phyloP scores from a whole-genome alignment of 2,113 vertebrate genomes.

The Caretta caretta region DNA sequence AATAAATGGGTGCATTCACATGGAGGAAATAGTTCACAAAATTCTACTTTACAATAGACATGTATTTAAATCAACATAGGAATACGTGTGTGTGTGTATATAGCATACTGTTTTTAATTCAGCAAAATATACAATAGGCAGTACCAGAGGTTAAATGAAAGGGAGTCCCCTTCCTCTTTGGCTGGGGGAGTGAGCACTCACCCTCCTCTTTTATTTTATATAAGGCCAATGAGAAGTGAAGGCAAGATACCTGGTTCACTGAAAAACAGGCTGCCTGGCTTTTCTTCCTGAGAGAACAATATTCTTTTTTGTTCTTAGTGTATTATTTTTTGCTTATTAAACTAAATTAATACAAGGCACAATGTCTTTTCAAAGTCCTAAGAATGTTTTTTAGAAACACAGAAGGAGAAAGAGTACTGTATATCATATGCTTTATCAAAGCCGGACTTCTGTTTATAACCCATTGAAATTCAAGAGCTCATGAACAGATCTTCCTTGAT shows the following conservation, averaged over 20 bases:
- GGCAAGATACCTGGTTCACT: neutral
- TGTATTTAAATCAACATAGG: neutral
- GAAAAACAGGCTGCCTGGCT: neutral
- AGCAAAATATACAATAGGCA: neutral
- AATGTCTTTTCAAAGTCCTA: neutral
- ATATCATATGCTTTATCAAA: neutral
- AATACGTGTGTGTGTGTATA: neutral
- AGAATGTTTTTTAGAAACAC: neutral
- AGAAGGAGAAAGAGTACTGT: neutral
- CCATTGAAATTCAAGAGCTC: neutral
- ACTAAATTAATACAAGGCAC: neutral
- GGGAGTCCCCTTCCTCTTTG: neutral
- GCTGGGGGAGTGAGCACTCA: neutral
- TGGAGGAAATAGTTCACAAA: neutral
- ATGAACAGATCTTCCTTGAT: neutral
- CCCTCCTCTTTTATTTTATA: neutral
- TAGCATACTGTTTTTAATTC: fast-evolving
- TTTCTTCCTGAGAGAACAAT: neutral
- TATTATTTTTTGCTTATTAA: neutral
- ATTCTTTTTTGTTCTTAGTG: neutral
- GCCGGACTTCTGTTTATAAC: neutral
- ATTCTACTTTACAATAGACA: neutral
- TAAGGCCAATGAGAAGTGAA: neutral
- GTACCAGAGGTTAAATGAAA: neutral
- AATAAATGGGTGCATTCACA: neutral